Base-by-base conservation (phyloP, 2,888 invertebrate genomes). In the Watsonalla binaria region DNA sequence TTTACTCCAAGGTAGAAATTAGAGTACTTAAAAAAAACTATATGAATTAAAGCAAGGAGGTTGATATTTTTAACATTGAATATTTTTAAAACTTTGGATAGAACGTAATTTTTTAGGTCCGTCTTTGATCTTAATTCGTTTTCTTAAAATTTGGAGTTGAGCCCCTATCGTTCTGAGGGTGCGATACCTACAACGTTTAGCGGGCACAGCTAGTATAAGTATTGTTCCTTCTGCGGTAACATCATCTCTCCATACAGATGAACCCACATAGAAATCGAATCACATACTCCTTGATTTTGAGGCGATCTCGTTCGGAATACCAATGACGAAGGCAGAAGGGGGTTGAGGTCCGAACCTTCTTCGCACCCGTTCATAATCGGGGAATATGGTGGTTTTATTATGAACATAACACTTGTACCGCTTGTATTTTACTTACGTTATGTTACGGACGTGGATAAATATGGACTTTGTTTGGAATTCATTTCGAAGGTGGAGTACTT, bases 201-300 rank as follows among this genome's bases (percentile, higher is more conserved):
- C 24, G 24, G 24, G 24, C 24, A 24, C 24, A 24, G 24, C 24
- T 24, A 24, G 24, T 24, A 24, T 24, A 24, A 4, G 24, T 4
- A 24, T 24, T 2, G 24, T 24, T 24, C 4, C 24, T 24, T 24
- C 24, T 24, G 45, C 13, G 59, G 66, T 70, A 51, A 49, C 51
- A 70, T 51, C 80, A 74, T 51, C 85, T 78, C 83, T 47, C 56
- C 66, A 72, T 45, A 66, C 52, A 72, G 80, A 66, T 62, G 52
- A 53, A 58, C 68, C 73, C 69, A 80, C 82, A 82, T 81, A 86
- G 86, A 84, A 89, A 90, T 90, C 90, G 88, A 90, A 90, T 90
- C 90, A 89, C 89, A 90, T 86, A 89, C 88, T 84, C 86, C 89
- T 90, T 90, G 90, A 90, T 89, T 90, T 87, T 83, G 88, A 82